Evolutionary conservation across 2,113 vertebrate genomes (phyloP), one percentile per base, ranked within the genome.

Genomic region (Hydrolagus affinis): DNA sequence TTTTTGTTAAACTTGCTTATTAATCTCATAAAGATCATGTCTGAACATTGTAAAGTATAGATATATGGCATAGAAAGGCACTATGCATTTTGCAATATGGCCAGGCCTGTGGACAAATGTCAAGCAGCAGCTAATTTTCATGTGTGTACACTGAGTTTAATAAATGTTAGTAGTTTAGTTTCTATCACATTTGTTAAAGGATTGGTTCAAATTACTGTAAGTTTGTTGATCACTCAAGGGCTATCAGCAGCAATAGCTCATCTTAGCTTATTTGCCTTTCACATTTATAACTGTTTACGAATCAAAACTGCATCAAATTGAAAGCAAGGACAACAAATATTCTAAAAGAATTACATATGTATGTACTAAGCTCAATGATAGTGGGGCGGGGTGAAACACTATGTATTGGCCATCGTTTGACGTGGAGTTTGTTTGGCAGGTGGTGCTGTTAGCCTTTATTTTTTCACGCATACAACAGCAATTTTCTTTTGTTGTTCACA

Each of bases 371-470:
- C 7, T 66, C 60, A 64, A 64, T 17, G 62, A 80, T 89, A 86
- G 92, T 91, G 93, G 90, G 70, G 88, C 86, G 86, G 88, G 86
- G 90, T 89, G 89, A 90, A 91, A 90, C 90, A 90, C 91, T 89
- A 90, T 86, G 88, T 69, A 89, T 90, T 87, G 91, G 89, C 92
- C 90, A 88, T 88, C 91, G 90, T 92, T 90, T 92, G 91, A 93
- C 91, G 92, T 91, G 87, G 88, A 92, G 92, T 87, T 88, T 95
- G 90, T 94, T 92, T 93, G 93, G 94, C 94, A 95, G 94, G 93
- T 94, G 95, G 94, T 90, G 91, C 94, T 93, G 92, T 94, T 93
- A 94, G 90, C 91, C 91, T 93, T 94, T 93, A 91, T 94, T 94
- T 94, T 91, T 69, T 92, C 91, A 89, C 94, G 95, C 93, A 92